Percentiles rank a stretch among this genome's conserved stretches.
Evolutionary conservation across 2,113 vertebrate genomes (phyloP).

Genomic region (Oophaga pumilio): DNA sequence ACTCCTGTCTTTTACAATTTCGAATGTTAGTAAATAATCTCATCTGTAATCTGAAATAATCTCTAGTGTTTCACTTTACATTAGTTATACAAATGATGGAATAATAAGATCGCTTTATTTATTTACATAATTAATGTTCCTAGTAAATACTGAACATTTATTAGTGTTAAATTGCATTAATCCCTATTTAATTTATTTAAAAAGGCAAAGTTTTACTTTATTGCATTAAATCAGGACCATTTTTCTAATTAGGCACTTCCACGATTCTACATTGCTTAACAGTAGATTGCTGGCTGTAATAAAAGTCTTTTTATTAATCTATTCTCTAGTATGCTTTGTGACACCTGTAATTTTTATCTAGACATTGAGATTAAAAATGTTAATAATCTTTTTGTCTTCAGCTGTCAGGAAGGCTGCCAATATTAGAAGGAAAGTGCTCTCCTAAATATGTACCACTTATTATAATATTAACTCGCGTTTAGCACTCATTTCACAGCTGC

Average conservation of each 20-base stretch:
- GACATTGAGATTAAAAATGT: slow-evolving; percentile 39
- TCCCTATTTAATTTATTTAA: neutral
- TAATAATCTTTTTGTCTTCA: slow-evolving; percentile 52
- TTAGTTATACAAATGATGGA: neutral
- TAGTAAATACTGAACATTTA: neutral
- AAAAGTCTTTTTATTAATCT: slow-evolving; percentile 27
- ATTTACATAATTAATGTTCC: neutral
- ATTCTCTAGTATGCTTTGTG: slow-evolving; percentile 4
- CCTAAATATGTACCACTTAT: slow-evolving; percentile 48
- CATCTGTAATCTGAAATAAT: neutral
- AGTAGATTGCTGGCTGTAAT: slow-evolving; percentile 16
- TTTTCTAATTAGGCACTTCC: slow-evolving; percentile 16
- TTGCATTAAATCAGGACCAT: neutral
- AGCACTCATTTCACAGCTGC: slow-evolving; percentile 50
- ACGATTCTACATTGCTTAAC: neutral
- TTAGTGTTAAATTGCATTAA: neutral
- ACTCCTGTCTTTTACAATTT: no score
- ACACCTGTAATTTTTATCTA: slow-evolving; percentile 47
- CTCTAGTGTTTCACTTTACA: neutral
- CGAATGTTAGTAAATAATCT: neutral
- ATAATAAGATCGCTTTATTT: neutral
- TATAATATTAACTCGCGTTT: slow-evolving; percentile 57
- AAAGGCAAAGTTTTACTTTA: neutral
- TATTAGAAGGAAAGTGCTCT: slow-evolving; percentile 39
- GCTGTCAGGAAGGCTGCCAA: slow-evolving; percentile 56